Percentiles rank a stretch among this genome's conserved stretches.
Conservation (phyloP, 2,888 invertebrate genomes). For the Busseola fusca region DNA sequence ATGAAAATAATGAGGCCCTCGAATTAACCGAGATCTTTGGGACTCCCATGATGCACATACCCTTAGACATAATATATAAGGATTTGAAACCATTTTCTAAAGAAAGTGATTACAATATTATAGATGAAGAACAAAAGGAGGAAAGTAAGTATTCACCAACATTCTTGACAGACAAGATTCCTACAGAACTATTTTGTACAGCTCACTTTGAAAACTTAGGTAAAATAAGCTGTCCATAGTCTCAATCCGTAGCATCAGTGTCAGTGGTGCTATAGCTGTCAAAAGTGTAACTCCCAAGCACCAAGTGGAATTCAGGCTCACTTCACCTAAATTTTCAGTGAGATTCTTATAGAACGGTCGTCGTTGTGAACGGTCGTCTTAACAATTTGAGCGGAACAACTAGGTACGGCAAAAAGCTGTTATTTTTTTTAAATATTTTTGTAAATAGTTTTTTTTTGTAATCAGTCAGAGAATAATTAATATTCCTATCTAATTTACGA, state of each 20-base stretch:
- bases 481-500: conserved; percentile 1
- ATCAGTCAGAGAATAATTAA: background rate
- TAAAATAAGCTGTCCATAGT: too few species aligned
- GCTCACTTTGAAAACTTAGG: too few species aligned
- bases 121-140: conserved; percentile 29
- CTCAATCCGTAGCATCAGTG: too few species aligned
- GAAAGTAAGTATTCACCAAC: conserved; percentile 43
- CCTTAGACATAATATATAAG: conserved; percentile 65
- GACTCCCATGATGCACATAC: conserved; percentile 71
- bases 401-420: background rate
- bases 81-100: conserved; percentile 23
- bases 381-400: background rate
- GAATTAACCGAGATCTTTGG: conserved; percentile 36
- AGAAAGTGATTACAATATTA: conserved; percentile 55
- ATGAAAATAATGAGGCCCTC: conserved; percentile 9
- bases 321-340: too few species aligned
- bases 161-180: background rate
- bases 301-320: too few species aligned
- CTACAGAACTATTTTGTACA: too few species aligned
- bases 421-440: background rate
- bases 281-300: too few species aligned
- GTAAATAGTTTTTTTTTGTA: background rate
- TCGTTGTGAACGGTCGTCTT: background rate
- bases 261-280: too few species aligned
- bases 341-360: too few species aligned